Conservation (phyloP, 1,140 invertebrate genomes). For the Pinna nobilis region DNA sequence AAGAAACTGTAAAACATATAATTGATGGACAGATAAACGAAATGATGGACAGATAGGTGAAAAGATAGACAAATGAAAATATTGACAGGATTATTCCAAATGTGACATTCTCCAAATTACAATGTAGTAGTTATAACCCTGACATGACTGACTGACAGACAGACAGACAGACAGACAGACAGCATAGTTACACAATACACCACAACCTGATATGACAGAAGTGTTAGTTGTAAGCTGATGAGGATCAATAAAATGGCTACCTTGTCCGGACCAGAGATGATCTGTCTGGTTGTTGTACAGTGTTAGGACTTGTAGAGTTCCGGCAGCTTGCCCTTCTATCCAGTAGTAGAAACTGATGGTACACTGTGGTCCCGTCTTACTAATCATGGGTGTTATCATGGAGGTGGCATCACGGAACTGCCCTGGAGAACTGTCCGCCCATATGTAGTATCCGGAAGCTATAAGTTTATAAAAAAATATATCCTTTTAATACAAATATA, state of each 20-base stretch:
- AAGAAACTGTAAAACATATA: too few species aligned
- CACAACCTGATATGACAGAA: neutral
- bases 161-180: too few species aligned
- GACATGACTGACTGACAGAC: too few species aligned
- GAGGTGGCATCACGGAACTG: slow-evolving; percentile 47
- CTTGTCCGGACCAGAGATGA: slow-evolving; percentile 43
- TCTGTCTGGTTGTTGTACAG: slow-evolving; percentile 32
- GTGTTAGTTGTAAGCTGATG: too few species aligned
- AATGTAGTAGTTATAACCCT: too few species aligned
- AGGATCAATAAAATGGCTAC: neutral
- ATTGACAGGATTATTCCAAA: too few species aligned
- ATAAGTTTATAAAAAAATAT: too few species aligned
- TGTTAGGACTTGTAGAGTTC: slow-evolving; percentile 54
- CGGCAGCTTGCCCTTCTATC: slow-evolving; percentile 57
- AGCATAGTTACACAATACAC: neutral
- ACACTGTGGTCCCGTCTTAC: slow-evolving; percentile 62
- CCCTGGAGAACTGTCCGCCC: slow-evolving; percentile 54
- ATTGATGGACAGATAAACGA: too few species aligned
- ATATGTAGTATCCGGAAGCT: slow-evolving; percentile 51
- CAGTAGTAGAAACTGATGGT: slow-evolving; percentile 56
- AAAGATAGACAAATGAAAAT: too few species aligned
- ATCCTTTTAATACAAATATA: too few species aligned
- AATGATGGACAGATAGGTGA: too few species aligned
- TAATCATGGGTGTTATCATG: slow-evolving; percentile 50
- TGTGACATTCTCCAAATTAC: too few species aligned